Base-by-base conservation (phyloP, 2,113 vertebrate genomes). In the Motacilla alba region DNA sequence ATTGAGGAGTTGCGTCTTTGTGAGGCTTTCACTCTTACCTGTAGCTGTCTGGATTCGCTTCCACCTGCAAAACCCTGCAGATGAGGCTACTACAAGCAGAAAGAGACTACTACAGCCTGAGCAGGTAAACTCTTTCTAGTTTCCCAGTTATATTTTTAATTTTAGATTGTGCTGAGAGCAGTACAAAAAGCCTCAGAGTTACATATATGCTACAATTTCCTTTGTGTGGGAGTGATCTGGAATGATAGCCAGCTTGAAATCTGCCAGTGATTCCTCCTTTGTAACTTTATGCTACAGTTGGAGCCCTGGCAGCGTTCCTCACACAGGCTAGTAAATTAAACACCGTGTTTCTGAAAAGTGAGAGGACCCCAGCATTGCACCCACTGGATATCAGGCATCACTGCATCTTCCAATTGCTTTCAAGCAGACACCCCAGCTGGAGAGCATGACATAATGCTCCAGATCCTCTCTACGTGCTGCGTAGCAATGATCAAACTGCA, bases 191-290 rank as follows among this genome's bases (percentile, higher is more conserved):
- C 68, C 87, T 95, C 82, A 77, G 47, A 90, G 68, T 89, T 93
- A 72, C 83, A 68, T 91, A 56, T 52, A 89, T 28, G 15, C 60
- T 96, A 97, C 90, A 78, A 79, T 92, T 96, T 93, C 91, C 93
- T 95, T 93, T 96, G 96, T 89, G 94, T 92, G 90, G 95, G 93
- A 94, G 95, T 84, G 93, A 94, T 95, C 74, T 81, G 91, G 93
- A 97, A 96, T 26, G 74, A 94, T 88, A 84, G 92, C 95, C 96
- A 96, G 83, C 90, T 84, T 93, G 88, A 94, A 93, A 91, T 87
- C 77, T 93, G 95, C 87, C 94, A 97, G 87, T 13, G 5, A 92
- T 93, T 93, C 89, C 94, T 91, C 92, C 90, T 84, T 90, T 73
- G 95, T 94, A 96, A 83, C 43, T 89, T 96, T 96, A 95, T 75